Percentiles rank a stretch among this genome's conserved stretches.
phyloP scores from a whole-genome alignment of 2,888 invertebrate species.

The Hybos culiciformis region DNA sequence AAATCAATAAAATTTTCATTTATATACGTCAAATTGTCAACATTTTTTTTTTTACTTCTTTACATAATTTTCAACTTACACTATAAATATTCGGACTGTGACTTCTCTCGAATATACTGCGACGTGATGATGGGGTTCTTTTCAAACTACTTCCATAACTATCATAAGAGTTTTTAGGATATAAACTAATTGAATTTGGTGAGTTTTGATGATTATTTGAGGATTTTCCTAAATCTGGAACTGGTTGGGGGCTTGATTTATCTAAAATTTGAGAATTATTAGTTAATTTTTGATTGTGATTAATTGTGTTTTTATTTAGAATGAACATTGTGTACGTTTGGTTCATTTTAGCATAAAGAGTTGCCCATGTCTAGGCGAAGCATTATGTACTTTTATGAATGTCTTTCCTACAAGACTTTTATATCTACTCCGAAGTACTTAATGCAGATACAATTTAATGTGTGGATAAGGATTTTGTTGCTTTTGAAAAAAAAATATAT shows the following conservation, averaged over 20 bases:
- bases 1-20: no score
- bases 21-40: no score
- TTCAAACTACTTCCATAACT: conserved; percentile 26
- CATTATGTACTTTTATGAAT: no score
- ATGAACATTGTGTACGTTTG: no score
- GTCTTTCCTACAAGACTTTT: background rate
- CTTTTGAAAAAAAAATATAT: background rate
- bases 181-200: conserved; percentile 17
- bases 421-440: background rate
- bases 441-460: background rate
- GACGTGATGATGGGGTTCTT: conserved; percentile 27
- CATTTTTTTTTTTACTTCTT: no score
- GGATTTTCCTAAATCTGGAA: conserved; percentile 27
- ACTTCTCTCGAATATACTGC: conserved; percentile 27
- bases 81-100: conserved; percentile 30
- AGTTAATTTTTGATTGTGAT: no score
- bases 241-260: conserved; percentile 32
- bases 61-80: conserved; percentile 23
- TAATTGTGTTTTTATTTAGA: no score
- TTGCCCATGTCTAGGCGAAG: no score
- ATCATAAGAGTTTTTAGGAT: conserved; percentile 26
- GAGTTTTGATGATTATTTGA: conserved; percentile 28
- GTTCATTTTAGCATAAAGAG: no score
- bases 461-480: background rate
- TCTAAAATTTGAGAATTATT: no score